phyloP scores from a whole-genome alignment of 2,888 invertebrate species.

The Sarcophaga rosellei region DNA sequence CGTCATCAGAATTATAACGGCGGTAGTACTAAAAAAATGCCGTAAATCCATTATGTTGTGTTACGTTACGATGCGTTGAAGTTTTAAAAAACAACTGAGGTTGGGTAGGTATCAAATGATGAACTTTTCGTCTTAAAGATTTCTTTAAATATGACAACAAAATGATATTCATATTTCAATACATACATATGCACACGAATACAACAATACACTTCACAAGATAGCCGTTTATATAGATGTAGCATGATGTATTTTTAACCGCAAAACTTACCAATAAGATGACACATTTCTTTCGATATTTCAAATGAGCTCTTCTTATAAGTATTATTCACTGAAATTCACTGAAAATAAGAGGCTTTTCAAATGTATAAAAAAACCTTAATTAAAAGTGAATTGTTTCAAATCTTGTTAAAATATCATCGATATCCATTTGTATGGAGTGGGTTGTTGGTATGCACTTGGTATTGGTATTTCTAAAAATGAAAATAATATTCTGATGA shows the following conservation, averaged over 20 bases:
- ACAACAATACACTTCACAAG: conserved; percentile 12
- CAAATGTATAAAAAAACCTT: too few species aligned
- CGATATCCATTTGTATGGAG: too few species aligned
- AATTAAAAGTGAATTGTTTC: too few species aligned
- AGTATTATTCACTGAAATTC: conserved; percentile 38
- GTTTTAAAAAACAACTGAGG: conserved; percentile 56
- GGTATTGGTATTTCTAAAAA: too few species aligned
- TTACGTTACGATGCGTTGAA: conserved; percentile 33
- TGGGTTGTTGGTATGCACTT: too few species aligned
- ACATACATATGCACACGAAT: not conserved
- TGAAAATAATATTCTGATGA: too few species aligned
- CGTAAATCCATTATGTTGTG: conserved; percentile 18
- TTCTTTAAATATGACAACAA: conserved; percentile 16
- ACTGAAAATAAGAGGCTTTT: not conserved
- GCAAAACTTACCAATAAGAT: conserved; percentile 42
- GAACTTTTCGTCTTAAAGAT: conserved; percentile 31
- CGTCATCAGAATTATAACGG: not conserved
- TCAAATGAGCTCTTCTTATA: not conserved
- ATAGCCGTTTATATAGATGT: conserved; percentile 48
- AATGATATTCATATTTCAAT: not conserved
- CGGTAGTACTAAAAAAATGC: not conserved
- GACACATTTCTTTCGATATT: conserved; percentile 37
- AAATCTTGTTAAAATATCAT: too few species aligned
- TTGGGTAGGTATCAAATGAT: conserved; percentile 11
- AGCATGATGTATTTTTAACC: conserved; percentile 30